Base-by-base conservation (phyloP, 92 coral and sea anemone species). In the Palythoa grandiflora region DNA sequence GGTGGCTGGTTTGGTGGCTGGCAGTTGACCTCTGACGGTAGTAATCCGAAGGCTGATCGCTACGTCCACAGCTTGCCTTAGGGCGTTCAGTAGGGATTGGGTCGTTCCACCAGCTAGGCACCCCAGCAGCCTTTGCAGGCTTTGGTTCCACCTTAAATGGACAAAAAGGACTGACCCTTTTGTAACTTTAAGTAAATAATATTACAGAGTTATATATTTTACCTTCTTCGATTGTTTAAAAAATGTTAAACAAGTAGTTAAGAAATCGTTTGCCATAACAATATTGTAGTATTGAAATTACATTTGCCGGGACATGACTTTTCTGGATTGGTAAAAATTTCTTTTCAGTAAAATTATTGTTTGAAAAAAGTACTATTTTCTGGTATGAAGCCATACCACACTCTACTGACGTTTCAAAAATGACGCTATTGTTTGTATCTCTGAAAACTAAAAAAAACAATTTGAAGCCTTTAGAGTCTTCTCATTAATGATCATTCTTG, bases 91-190 rank as follows among this genome's bases (percentile, higher is more conserved):
- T 28, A 11, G 83, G 83, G 12, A 77, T 77, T 53, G 83, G 83
- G 68, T 77, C 66, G 50, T 77, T 53, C 83, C 83, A 77, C 83
- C 83, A 77, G 63, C 83, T 77, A 2, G 83, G 83, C 15, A 77
- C 83, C 17, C 50, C 83, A 1, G 83, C 40, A 54, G 68, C 47
- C 68, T 54, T 77, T 35, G 83, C 66, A 57, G 83, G 68, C 35
- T 77, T 55, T 3, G 83, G 14, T 35, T 77, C 83, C 48, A 35
- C 48, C 83, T 77, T 2, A 52, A 21, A 75, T 6, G 4, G 61
- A 12, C 38, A 35, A 51, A 77, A 20, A 3, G 47, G 28, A 9
- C 11, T 10, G 59, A 28, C 39, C 47, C 47, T 40, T 40, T 40
- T 17, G 1, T 1, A 48, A 38, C 10, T 17, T 40, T 68, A 68